Evolutionary conservation across 2,113 vertebrate species (phyloP), one percentile per base, ranked within the genome.

Genomic region (Dicentrarchus labrax): DNA sequence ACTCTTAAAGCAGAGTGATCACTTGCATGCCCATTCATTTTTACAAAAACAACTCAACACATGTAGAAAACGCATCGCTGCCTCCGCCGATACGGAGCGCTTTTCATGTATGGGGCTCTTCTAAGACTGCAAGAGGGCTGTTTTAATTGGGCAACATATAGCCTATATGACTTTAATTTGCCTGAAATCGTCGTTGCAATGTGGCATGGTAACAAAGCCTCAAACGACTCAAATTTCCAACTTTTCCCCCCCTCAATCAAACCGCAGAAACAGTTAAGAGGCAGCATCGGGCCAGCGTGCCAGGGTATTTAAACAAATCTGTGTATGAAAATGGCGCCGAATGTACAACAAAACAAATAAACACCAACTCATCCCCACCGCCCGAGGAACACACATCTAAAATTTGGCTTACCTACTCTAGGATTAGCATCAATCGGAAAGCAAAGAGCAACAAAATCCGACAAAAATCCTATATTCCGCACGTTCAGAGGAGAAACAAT

Each of bases 281-380:
- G 70, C 47, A 66, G 81, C 0, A n/a, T 54, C 70, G 65, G 70
- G 30, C 45, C 80, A 80, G 12, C 76, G 86, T 80, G 89, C 84
- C 88, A 9, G 87, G 91, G 84, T 24, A 93, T 93, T 94, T 94
- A 94, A 95, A 94, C 85, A 82, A 43, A 90, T 93, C 81, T 65
- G 80, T 80, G 74, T 68, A 86, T 81, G 83, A 95, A 95, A 95
- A 95, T 95, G 94, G 94, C 94, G 94, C 94, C 94, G 92, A 94
- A 94, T 86, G 87, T 83, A 21, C 71, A 84, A 88, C 76, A 89
- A 93, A 94, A 92, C 87, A 90, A 92, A 94, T 78, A 90, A 88
- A 91, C 84, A 83, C 7, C 11, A 88, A 84, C 41, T 81, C 78
- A 41, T 24, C 83, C 39, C 16, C 72, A 4, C 1, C 71, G 50